Conservation (phyloP, 2,797 vertebrate species). For the Remorina albescens region DNA sequence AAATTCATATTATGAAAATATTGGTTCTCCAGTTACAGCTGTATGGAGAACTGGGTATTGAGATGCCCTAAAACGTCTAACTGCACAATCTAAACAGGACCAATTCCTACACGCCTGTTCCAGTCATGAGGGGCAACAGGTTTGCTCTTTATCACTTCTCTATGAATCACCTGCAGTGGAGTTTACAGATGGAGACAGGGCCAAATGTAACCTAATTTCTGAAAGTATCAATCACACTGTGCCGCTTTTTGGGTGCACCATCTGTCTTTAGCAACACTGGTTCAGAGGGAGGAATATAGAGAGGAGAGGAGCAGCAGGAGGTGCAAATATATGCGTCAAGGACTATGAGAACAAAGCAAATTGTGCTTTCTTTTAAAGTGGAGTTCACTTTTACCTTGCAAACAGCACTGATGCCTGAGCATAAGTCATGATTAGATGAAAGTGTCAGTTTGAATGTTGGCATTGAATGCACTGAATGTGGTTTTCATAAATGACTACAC, state of each 20-base stretch:
- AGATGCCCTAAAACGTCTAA: conserved; percentile 42
- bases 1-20: conserved; percentile 9
- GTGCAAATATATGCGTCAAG: conserved; percentile 62
- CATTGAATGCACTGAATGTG: conserved; percentile 72
- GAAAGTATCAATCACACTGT: conserved; percentile 84
- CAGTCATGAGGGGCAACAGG: conserved; percentile 66
- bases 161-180: conserved; percentile 80
- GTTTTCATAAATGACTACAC: conserved; percentile 77
- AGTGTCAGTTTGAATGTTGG: conserved; percentile 75
- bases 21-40: conserved; percentile 44
- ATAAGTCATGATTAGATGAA: conserved; percentile 82
- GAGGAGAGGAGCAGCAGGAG: conserved; percentile 26
- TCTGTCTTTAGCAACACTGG: conserved; percentile 78
- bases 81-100: conserved; percentile 64
- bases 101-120: conserved; percentile 77
- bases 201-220: conserved; percentile 87
- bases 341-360: conserved; percentile 66
- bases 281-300: conserved; percentile 63
- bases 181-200: conserved; percentile 80
- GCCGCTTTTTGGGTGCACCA: conserved; percentile 75
- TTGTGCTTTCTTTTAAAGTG: conserved; percentile 52
- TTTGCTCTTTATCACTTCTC: conserved; percentile 77
- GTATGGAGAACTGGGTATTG: conserved; percentile 31
- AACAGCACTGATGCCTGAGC: conserved; percentile 47
- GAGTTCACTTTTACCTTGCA: conserved; percentile 61